Evolutionary conservation across 2,113 vertebrate species (phyloP).

Genomic region (Daphoenositta chrysoptera): DNA sequence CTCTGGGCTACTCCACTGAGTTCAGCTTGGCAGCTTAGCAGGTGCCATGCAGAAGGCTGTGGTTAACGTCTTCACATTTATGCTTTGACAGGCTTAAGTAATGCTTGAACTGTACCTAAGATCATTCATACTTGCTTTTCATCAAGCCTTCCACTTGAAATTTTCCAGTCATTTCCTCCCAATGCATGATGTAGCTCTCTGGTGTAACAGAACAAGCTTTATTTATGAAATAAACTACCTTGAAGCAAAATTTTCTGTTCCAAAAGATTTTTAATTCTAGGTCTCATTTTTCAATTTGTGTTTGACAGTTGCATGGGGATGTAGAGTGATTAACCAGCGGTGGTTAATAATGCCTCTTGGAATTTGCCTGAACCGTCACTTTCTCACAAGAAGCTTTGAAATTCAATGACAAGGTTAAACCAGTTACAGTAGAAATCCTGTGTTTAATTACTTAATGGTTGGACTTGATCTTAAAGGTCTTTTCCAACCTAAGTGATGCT

Average conservation of each 20-base stretch:
- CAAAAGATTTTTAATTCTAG: not conserved
- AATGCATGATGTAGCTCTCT: fast-evolving
- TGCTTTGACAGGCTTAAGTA: not conserved
- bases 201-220: not conserved
- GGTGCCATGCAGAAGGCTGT: not conserved
- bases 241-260: not conserved
- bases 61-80: not conserved
- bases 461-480: not conserved
- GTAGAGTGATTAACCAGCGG: not conserved
- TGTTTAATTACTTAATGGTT: not conserved
- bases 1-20: not conserved
- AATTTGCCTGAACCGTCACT: not conserved
- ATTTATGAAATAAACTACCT: not conserved
- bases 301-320: not conserved
- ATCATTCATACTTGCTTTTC: not conserved
- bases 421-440: not conserved
- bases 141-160: not conserved
- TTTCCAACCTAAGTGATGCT: not conserved
- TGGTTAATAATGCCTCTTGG: not conserved
- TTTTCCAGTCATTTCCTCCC: not conserved
- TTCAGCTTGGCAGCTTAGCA: not conserved
- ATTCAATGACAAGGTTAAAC: not conserved
- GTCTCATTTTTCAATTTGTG: not conserved
- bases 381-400: not conserved
- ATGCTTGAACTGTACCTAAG: not conserved